phyloP scores from a whole-genome alignment of 2,797 vertebrate species.

The Aplochiton taeniatus region DNA sequence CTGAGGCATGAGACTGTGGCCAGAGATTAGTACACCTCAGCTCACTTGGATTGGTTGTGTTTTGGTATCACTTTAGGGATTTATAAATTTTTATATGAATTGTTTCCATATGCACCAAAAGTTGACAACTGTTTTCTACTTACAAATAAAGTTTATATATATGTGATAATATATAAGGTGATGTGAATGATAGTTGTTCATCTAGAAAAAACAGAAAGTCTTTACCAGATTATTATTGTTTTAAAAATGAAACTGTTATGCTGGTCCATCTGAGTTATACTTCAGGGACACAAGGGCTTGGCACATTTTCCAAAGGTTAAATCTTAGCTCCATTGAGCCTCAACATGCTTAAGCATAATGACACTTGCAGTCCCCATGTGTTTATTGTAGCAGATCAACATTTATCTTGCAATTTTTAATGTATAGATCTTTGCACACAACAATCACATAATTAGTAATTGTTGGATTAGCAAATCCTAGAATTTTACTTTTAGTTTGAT shows the following conservation, averaged over 20 bases:
- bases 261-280: slow-evolving; percentile 19
- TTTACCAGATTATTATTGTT: too few species aligned
- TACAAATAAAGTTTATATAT: too few species aligned
- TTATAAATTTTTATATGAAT: slow-evolving; percentile 24
- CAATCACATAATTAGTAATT: slow-evolving; percentile 51
- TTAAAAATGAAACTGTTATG: too few species aligned
- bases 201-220: too few species aligned
- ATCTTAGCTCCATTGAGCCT: slow-evolving; percentile 69
- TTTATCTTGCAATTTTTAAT: slow-evolving; percentile 47
- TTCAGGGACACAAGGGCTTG: slow-evolving; percentile 77
- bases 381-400: slow-evolving; percentile 82
- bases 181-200: too few species aligned
- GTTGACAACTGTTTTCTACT: too few species aligned
- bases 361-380: slow-evolving; percentile 76
- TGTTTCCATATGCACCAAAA: not conserved
- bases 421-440: slow-evolving; percentile 2
- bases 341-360: slow-evolving; percentile 84
- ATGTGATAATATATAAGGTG: too few species aligned
- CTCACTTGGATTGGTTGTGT: slow-evolving; percentile 11
- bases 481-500: slow-evolving; percentile 70
- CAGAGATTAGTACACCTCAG: slow-evolving; percentile 63
- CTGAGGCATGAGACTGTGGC: slow-evolving; percentile 66
- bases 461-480: slow-evolving; percentile 78
- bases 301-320: slow-evolving; percentile 81
- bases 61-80: slow-evolving; percentile 12